Base-by-base conservation (phyloP, 2,888 invertebrate genomes). In the Oscheius sp. region DNA sequence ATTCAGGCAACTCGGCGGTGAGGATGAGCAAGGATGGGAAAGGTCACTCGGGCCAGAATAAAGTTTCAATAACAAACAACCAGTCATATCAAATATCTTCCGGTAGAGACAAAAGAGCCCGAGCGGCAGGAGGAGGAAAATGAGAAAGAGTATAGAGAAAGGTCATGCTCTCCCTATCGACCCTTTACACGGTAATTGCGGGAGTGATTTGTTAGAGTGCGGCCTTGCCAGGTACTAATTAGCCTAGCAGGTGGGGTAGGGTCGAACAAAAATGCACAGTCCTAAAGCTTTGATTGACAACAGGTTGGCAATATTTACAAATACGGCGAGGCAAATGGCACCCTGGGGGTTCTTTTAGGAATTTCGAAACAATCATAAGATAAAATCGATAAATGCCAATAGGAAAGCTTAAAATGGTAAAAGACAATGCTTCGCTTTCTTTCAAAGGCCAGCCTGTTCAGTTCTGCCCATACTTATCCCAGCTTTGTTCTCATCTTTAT, bases 161-260 rank as follows among this genome's bases (percentile, higher is more conserved):
- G 66, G 66, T 66, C 66, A 66, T 52, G 49, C 66, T 66, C 49
- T 35, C 58, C 23, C 25, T 5, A 63, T 41, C 41, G 45, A 18
- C 43, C 25, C 43, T 35, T n/a, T 35, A 63, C 43, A 46, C 43
- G 46, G 45, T 66, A 66, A 66, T 66, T 49, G 66, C 52, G 18
- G 66, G 25, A 66, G 69, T 69, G 69, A 69, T 69, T 69, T 69
- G 69, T 69, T 69, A 69, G 56, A 56, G 69, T 56, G 56, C 56
- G 69, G 56, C 69, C 69, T 69, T 55, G 55, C 29, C 56, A 69
- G 69, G 69, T 69, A 69, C 55, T 69, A 69, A 69, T 69, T 69
- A 69, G 35, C 55, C 41, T 69, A 55, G 69, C 69, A 69, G 69
- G 69, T 69, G 69, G 18, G 66, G 49, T 29, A 66, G 66, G 66